Conservation (phyloP, 1,140 invertebrate genomes). For the Pentalonia nigronervosa region DNA sequence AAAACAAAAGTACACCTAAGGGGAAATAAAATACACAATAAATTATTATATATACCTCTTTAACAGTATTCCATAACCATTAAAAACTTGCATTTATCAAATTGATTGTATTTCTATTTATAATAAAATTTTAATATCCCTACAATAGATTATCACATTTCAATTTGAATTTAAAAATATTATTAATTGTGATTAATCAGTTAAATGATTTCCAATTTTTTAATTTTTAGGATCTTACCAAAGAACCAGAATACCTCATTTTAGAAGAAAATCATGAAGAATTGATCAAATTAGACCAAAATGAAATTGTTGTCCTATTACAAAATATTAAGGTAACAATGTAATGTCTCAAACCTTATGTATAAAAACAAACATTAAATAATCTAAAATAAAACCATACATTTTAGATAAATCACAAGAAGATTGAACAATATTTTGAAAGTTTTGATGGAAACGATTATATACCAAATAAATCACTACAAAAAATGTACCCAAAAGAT, state of each 20-base stretch:
- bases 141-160: neutral
- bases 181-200: neutral
- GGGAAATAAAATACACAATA: too few relatives aligned
- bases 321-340: neutral
- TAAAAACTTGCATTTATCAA: too few relatives aligned
- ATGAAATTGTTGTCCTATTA: neutral
- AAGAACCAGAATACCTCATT: neutral
- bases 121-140: too few relatives aligned
- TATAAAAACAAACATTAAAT: neutral
- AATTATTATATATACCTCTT: too few relatives aligned
- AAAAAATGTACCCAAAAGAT: conserved; percentile 28
- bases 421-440: neutral
- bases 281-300: neutral
- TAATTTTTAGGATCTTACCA: neutral
- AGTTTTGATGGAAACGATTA: neutral
- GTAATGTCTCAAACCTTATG: neutral
- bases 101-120: neutral
- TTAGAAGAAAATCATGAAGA: neutral
- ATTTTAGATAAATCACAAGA: neutral
- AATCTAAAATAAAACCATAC: neutral
- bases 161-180: neutral
- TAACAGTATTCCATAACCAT: too few relatives aligned
- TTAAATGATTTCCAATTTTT: neutral
- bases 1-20: too few relatives aligned
- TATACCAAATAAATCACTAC: neutral